A percentile compares a stretch with the other conserved stretches of the same genome.
These are phyloP conservation scores for Caenorhabditis remanei DNA, from an alignment of 1,140 invertebrate species.

Conservation along the genomic window DNA sequence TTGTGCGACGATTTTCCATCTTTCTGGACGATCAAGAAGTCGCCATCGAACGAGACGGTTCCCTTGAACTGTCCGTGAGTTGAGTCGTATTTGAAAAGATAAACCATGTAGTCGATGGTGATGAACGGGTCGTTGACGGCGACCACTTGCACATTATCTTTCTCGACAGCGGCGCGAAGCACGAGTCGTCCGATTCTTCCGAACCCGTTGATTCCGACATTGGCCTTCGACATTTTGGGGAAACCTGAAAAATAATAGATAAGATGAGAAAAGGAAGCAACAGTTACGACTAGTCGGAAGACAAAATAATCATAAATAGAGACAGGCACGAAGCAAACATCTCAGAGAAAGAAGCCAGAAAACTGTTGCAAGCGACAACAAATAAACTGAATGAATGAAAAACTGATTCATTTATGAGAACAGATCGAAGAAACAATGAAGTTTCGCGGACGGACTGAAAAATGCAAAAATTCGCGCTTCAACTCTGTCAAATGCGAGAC, in stretches of 20 bases:
- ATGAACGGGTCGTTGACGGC: conserved; percentile 80
- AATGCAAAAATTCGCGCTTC: too few relatives aligned
- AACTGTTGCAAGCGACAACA: too few relatives aligned
- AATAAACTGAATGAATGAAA: too few relatives aligned
- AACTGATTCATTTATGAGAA: too few relatives aligned
- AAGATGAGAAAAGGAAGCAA: too few relatives aligned
- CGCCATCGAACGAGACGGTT: conserved; percentile 85
- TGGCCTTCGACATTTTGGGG: neutral
- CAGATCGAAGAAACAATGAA: too few relatives aligned
- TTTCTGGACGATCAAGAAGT: conserved; percentile 87
- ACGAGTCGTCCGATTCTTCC: conserved; percentile 96
- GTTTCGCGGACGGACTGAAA: too few relatives aligned
- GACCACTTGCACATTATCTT: conserved; percentile 82
- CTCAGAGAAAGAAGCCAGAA: too few relatives aligned
- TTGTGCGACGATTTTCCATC: conserved; percentile 65
- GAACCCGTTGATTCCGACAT: conserved; percentile 81
- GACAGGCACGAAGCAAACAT: too few relatives aligned
- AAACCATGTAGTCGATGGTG: conserved; percentile 83
- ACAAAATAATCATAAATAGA: too few relatives aligned
- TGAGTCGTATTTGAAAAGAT: conserved; percentile 97
- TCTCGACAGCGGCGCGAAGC: conserved; percentile 87
- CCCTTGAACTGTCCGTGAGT: conserved; percentile 92
- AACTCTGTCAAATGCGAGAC: too few relatives aligned
- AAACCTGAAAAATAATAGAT: neutral
- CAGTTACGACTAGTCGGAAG: too few relatives aligned